Conservation (phyloP, 1,140 invertebrate species). For the Coenobita brevimanus region DNA sequence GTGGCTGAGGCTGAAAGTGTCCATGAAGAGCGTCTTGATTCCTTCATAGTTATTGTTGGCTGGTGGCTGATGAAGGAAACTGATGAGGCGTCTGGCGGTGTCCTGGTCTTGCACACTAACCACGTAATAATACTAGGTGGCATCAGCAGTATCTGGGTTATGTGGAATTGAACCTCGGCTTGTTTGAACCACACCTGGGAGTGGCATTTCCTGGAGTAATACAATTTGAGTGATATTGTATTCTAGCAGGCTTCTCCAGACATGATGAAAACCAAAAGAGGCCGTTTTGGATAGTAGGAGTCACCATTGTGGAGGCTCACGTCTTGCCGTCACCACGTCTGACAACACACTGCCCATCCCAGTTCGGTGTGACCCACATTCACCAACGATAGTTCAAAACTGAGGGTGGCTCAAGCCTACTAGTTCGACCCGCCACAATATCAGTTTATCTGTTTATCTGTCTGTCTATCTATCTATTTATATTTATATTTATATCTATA, state of each 20-base stretch:
- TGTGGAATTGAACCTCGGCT: slow-evolving; percentile 10
- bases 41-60: too few relatives aligned
- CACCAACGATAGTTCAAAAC: too few relatives aligned
- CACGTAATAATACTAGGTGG: slow-evolving; percentile 25
- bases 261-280: slow-evolving; percentile 10
- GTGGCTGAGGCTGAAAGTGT: too few relatives aligned
- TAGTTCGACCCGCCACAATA: too few relatives aligned
- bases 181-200: slow-evolving; percentile 26
- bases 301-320: slow-evolving; percentile 3
- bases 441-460: too few relatives aligned
- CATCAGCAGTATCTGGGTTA: slow-evolving; percentile 2
- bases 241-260: neutral
- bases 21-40: too few relatives aligned
- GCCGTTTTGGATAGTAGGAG: neutral
- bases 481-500: too few relatives aligned
- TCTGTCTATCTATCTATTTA: too few relatives aligned
- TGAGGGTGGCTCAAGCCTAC: too few relatives aligned
- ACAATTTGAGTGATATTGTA: neutral
- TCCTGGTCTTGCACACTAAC: slow-evolving; percentile 1
- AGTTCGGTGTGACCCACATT: too few relatives aligned
- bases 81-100: neutral
- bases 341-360: too few relatives aligned
- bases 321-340: too few relatives aligned
- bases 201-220: neutral
- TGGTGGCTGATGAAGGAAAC: neutral